phyloP scores from a whole-genome alignment of 1,140 invertebrate species.

The Heliothis virescens region DNA sequence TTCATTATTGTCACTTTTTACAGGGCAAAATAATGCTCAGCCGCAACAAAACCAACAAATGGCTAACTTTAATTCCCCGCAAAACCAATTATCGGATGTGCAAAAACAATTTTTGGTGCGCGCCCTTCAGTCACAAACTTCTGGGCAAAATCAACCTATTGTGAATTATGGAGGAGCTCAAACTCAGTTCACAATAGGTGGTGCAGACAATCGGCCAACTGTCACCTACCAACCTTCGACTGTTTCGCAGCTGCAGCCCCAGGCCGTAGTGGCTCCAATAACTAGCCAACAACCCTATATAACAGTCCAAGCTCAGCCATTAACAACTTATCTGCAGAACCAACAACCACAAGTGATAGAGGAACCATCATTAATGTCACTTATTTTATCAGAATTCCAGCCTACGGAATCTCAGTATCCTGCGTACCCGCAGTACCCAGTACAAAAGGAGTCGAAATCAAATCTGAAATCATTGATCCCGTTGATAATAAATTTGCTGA shows the following conservation, averaged over 20 bases:
- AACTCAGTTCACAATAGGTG: background rate
- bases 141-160: slow-evolving; percentile 7
- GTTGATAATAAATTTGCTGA: slow-evolving; percentile 69
- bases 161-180: background rate
- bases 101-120: slow-evolving; percentile 38
- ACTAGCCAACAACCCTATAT: slow-evolving; percentile 29
- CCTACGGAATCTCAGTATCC: slow-evolving; percentile 5
- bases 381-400: slow-evolving; percentile 38
- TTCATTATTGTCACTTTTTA: slow-evolving; percentile 22
- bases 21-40: slow-evolving; percentile 31
- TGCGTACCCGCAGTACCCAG: background rate
- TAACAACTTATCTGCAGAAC: slow-evolving; percentile 8
- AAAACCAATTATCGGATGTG: slow-evolving; percentile 37
- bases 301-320: slow-evolving; percentile 46
- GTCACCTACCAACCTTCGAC: background rate
- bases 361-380: slow-evolving; percentile 17
- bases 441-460: slow-evolving; percentile 55
- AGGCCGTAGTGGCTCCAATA: slow-evolving; percentile 2
- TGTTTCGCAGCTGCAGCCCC: background rate
- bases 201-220: slow-evolving; percentile 3
- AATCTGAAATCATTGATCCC: slow-evolving; percentile 68
- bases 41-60: slow-evolving; percentile 27
- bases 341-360: slow-evolving; percentile 18
- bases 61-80: background rate
- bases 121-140: slow-evolving; percentile 6